These are phyloP conservation scores for Dioctria rufipes DNA, from an alignment of 2,888 invertebrate genomes.

Conservation along the genomic window DNA sequence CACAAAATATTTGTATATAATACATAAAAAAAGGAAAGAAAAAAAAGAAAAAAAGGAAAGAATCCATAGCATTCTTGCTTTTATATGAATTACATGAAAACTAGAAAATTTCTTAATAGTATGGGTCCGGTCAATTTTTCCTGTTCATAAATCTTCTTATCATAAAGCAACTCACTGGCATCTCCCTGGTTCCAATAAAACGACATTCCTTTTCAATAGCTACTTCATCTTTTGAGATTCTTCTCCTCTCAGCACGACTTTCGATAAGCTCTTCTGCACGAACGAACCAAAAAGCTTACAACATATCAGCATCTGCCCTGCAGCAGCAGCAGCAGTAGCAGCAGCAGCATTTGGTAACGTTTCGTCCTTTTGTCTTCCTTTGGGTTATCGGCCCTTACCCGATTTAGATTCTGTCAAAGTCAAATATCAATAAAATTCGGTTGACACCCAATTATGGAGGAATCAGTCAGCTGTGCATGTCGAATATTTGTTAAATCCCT, in stretches of 20 bases:
- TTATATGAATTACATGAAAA: too few relatives aligned
- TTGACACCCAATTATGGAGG: conserved; percentile 54
- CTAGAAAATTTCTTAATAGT: not conserved
- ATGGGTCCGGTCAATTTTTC: conserved; percentile 37
- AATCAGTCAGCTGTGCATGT: conserved; percentile 55
- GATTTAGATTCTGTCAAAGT: conserved; percentile 55
- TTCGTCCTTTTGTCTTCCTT: conserved; percentile 41
- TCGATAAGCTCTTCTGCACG: conserved; percentile 51
- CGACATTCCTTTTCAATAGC: conserved; percentile 37
- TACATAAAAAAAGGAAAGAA: too few relatives aligned
- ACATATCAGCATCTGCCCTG: conserved; percentile 45
- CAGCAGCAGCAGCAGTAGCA: not conserved
- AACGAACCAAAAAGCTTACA: conserved; percentile 47
- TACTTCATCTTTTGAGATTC: conserved; percentile 49
- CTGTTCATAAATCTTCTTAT: conserved; percentile 47
- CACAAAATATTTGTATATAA: too few relatives aligned
- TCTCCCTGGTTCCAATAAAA: conserved; percentile 40
- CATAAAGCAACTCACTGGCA: conserved; percentile 36
- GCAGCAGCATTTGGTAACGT: conserved; percentile 27
- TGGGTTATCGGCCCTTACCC: conserved; percentile 50
- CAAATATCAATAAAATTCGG: conserved; percentile 55
- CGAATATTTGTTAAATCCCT: conserved; percentile 55
- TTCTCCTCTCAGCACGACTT: conserved; percentile 37
- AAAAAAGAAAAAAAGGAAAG: too few relatives aligned
- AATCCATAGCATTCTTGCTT: too few relatives aligned